These are phyloP conservation scores for Arctia plantaginis DNA, from an alignment of 2,888 invertebrate genomes.

Conservation along the genomic window DNA sequence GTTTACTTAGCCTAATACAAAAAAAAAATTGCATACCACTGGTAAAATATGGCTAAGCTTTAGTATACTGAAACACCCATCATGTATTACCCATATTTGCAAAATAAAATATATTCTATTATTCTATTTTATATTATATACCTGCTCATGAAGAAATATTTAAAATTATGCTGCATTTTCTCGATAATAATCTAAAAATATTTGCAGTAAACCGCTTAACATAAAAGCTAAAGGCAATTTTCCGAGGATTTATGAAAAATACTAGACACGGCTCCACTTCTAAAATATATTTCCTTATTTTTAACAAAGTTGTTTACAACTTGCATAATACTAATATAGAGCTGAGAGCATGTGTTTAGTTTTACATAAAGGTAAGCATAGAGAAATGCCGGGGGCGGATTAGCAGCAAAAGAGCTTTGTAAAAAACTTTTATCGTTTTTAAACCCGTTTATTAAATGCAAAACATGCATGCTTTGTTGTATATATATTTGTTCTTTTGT, in stretches of 20 bases:
- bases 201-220: not conserved
- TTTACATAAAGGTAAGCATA: not conserved
- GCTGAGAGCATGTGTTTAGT: constrained; percentile 8
- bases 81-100: too few species aligned
- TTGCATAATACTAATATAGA: constrained; percentile 21
- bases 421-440: not conserved
- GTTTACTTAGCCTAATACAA: too few species aligned
- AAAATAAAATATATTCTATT: too few species aligned
- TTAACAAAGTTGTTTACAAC: constrained; percentile 15
- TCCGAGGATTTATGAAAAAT: not conserved
- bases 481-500: not conserved
- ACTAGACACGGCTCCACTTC: not conserved
- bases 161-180: not conserved
- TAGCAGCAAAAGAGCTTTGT: not conserved
- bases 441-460: not conserved
- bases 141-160: not conserved
- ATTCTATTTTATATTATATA: too few species aligned
- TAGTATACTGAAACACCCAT: too few species aligned
- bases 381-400: not conserved
- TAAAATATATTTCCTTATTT: constrained; percentile 5
- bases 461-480: not conserved
- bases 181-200: not conserved
- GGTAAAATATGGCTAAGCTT: too few species aligned
- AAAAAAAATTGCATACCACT: too few species aligned
- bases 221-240: not conserved